Base-by-base conservation (phyloP, 2,797 vertebrate species). In the Remorina albescens region DNA sequence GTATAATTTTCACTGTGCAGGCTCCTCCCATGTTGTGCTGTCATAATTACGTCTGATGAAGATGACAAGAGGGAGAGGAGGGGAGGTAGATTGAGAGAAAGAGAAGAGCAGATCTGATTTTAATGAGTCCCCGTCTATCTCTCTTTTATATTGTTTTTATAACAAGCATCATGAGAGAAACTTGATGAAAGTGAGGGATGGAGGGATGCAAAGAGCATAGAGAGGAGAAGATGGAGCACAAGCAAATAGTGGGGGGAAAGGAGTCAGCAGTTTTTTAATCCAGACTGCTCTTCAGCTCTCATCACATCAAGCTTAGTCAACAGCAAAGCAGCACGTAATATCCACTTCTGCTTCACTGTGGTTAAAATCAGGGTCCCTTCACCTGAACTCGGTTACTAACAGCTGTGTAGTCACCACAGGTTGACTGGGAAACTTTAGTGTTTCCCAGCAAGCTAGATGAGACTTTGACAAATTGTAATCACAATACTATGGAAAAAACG, bases 231-330 rank as follows among this genome's bases (percentile, higher is more conserved):
- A 65, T 44, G 60, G 69, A 71, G 54, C 78, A 70, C 1, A 64
- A 81, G 58, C 13, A 30, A 74, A 83, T 56, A 39, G 69, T 13
- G 44, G 54, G 76, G 71, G 56, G 57, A 77, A 82, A 78, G 55
- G 76, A 87, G 86, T 89, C 90, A 91, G 90, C 90, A 86, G 82
- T 88, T 91, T 87, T 78, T 83, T 77, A 81, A 90, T 89, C 84
- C 76, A 58, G 72, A 75, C 86, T 80, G 81, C 78, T 89, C 79
- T 63, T 89, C 81, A 59, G 78, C 81, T 84, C 85, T 80, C 80
- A 82, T 83, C 67, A 80, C 67, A 87, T 87, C 74, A 77, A 67
- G 72, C 66, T 79, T 85, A 86, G 87, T 91, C 86, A 83, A 74
- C 70, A 76, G 72, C 67, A 66, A 46, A 21, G 68, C 61, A 53